Conservation (phyloP, 2,888 invertebrate species). For the Caenorhabditis plicata region DNA sequence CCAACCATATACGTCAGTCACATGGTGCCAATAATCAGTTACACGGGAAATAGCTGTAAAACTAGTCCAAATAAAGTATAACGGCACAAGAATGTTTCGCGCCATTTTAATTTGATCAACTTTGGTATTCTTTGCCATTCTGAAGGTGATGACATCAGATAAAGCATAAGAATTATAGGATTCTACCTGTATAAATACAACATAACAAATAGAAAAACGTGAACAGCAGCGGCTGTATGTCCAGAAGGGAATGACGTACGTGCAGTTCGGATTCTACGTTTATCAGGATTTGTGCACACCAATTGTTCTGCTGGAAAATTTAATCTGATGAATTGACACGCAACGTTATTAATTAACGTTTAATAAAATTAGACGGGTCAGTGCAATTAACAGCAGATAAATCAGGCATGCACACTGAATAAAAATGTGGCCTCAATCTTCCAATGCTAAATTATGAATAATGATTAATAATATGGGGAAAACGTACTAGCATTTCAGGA, state of each 20-base stretch:
- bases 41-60: conserved; percentile 56
- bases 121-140: conserved; percentile 31
- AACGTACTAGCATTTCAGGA: conserved; percentile 36
- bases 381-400: conserved; percentile 50
- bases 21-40: conserved; percentile 64
- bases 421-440: conserved; percentile 88
- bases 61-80: conserved; percentile 36
- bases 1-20: conserved; percentile 61
- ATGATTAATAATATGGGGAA: background rate
- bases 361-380: conserved; percentile 41
- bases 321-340: background rate
- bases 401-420: conserved; percentile 80
- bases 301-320: conserved; percentile 39
- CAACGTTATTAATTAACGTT: conserved; percentile 16
- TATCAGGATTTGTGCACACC: conserved; percentile 38
- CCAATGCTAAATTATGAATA: conserved; percentile 72
- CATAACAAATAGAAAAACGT: conserved; percentile 51
- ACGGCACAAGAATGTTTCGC: conserved; percentile 30
- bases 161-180: background rate
- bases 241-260: conserved; percentile 65
- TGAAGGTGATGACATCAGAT: conserved; percentile 1
- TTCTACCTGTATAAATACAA: conserved; percentile 49
- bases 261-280: conserved; percentile 49
- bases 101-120: conserved; percentile 23
- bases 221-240: conserved; percentile 60